A percentile compares a stretch with the other conserved stretches of the same genome.
Evolutionary conservation across 2,888 invertebrate genomes (phyloP).

Genomic region (Plemyria rubiginata): DNA sequence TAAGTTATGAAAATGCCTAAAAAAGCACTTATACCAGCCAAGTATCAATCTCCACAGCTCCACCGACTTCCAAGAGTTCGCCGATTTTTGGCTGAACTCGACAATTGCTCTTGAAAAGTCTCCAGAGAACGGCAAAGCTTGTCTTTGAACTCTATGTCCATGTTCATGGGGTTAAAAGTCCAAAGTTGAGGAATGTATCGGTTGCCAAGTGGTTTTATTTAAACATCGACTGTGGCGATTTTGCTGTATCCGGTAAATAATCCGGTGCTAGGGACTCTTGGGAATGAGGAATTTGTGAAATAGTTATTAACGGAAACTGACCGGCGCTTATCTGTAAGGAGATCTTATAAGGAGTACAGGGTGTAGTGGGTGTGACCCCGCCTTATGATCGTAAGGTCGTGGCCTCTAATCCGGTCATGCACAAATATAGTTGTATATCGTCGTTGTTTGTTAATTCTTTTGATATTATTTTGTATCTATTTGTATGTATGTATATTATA

Average conservation of each 20-base stretch:
- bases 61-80: constrained; percentile 27
- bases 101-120: constrained; percentile 20
- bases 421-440: too few species aligned
- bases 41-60: constrained; percentile 20
- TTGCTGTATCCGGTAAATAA: not conserved
- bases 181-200: not conserved
- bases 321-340: too few species aligned
- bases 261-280: not conserved
- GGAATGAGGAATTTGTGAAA: not conserved
- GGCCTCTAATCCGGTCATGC: too few species aligned
- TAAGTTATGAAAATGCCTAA: constrained; percentile 16
- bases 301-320: not conserved
- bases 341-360: too few species aligned
- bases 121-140: not conserved
- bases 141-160: constrained; percentile 19
- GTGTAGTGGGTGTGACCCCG: too few species aligned
- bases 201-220: constrained; percentile 19
- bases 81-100: constrained; percentile 21
- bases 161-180: constrained; percentile 4
- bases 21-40: constrained; percentile 26
- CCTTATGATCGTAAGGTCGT: too few species aligned
- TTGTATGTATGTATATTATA: too few species aligned
- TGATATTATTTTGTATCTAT: too few species aligned
- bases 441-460: too few species aligned
- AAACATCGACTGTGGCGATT: constrained; percentile 9